phyloP scores from a whole-genome alignment of 2,888 invertebrate genomes.

The Octonoba sinensis region DNA sequence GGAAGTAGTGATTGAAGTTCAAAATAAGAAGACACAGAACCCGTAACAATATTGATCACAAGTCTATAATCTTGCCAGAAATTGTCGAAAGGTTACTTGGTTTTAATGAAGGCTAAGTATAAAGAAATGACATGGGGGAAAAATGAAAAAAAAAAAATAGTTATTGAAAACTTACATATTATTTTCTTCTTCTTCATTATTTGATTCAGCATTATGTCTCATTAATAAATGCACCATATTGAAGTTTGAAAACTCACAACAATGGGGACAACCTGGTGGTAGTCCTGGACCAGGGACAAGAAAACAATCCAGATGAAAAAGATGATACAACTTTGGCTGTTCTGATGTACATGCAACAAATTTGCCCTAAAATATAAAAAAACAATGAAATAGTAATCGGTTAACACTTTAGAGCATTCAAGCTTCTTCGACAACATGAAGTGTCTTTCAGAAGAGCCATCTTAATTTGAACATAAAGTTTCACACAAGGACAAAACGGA shows the following conservation, averaged over 20 bases:
- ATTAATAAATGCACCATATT: slow-evolving; percentile 77
- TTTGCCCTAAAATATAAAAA: slow-evolving; percentile 76
- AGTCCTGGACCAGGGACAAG: slow-evolving; percentile 72
- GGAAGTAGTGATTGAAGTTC: too few relatives aligned
- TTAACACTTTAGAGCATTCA: not conserved
- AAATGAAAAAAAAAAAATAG: not conserved
- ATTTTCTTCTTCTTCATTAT: too few relatives aligned
- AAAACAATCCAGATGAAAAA: slow-evolving; percentile 84
- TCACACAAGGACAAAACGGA: not conserved
- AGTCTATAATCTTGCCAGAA: too few relatives aligned
- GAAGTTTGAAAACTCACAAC: slow-evolving; percentile 76
- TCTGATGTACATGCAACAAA: slow-evolving; percentile 80
- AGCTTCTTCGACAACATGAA: not conserved
- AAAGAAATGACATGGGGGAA: too few relatives aligned
- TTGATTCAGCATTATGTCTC: slow-evolving; percentile 69
- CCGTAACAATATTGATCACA: too few relatives aligned
- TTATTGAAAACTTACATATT: not conserved
- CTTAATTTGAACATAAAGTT: not conserved
- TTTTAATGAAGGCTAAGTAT: too few relatives aligned
- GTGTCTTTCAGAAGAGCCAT: not conserved
- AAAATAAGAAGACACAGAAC: too few relatives aligned
- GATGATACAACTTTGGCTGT: slow-evolving; percentile 76
- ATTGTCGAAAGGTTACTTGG: too few relatives aligned
- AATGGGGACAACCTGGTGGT: slow-evolving; percentile 79
- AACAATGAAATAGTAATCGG: not conserved